Percentiles rank a stretch among this genome's conserved stretches.
phyloP scores from a whole-genome alignment of 2,888 invertebrate species.

The Pristionchus exspectatus region DNA sequence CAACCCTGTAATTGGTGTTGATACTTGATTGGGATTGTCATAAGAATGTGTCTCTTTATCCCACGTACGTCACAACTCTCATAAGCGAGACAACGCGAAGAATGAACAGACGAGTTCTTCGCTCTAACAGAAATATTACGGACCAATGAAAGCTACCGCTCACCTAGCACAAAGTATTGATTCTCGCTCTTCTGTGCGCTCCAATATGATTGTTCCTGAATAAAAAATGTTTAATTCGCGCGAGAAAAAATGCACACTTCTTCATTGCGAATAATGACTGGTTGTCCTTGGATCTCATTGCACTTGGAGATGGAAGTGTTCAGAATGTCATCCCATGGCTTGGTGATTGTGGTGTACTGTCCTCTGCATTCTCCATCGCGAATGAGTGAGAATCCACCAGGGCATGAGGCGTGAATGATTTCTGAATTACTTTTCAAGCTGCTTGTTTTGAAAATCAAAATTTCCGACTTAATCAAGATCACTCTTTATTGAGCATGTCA shows the following conservation, averaged over 20 bases:
- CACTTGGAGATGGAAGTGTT: not conserved
- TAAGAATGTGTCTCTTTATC: not conserved
- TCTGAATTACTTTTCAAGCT: not conserved
- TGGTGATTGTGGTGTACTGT: not conserved
- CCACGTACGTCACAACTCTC: too few species aligned
- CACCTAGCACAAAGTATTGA: not conserved
- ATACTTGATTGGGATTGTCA: too few species aligned
- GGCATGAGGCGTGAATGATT: not conserved
- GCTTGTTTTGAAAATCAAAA: too few species aligned
- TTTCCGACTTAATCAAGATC: too few species aligned
- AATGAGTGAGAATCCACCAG: not conserved
- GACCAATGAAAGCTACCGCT: not conserved
- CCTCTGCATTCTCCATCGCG: not conserved
- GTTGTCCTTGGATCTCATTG: not conserved
- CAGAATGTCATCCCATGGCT: not conserved
- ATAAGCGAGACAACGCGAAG: too few species aligned
- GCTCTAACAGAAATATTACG: too few species aligned
- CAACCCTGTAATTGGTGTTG: not conserved
- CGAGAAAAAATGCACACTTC: not conserved
- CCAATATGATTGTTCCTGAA: not conserved
- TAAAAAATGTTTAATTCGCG: not conserved
- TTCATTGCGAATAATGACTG: not conserved
- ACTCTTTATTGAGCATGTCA: too few species aligned
- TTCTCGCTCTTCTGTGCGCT: not conserved
- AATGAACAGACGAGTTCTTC: too few species aligned